A percentile compares a stretch with the other conserved stretches of the same genome.
Evolutionary conservation across 2,888 invertebrate species (phyloP).

Genomic region (Abscondita cerata): DNA sequence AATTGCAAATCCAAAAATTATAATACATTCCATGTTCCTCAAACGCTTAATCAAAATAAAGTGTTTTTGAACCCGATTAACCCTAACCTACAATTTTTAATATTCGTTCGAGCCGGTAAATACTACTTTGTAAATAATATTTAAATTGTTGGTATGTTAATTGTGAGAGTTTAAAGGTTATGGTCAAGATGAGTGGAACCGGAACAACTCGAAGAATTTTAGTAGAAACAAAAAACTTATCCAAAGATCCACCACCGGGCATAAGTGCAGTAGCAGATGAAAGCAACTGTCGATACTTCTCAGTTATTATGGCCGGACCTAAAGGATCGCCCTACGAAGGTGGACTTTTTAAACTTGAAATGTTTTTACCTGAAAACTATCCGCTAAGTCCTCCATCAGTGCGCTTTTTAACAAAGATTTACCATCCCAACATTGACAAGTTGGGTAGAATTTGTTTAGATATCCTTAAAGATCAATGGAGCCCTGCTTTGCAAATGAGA

Average conservation of each 20-base stretch:
- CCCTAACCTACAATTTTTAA: too few relatives aligned
- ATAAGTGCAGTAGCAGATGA: slow-evolving; percentile 97
- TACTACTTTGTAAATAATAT: not conserved
- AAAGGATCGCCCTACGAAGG: slow-evolving; percentile 98
- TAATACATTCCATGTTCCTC: too few relatives aligned
- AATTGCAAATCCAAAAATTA: too few relatives aligned
- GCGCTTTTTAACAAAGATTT: slow-evolving; percentile 99
- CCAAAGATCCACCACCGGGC: slow-evolving; percentile 98
- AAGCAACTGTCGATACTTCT: slow-evolving; percentile 95
- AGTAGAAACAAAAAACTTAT: slow-evolving; percentile 96
- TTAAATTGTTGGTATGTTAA: not conserved
- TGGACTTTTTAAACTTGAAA: slow-evolving; percentile 96
- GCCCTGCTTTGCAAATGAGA: slow-evolving; percentile 98
- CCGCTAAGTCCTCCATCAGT: slow-evolving; percentile 99
- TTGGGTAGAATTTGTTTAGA: slow-evolving; percentile 98
- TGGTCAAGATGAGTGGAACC: slow-evolving; percentile 33
- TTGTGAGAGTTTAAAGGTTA: too few relatives aligned
- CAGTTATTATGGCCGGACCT: slow-evolving; percentile 94
- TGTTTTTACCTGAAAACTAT: slow-evolving; percentile 99
- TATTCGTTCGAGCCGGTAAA: not conserved
- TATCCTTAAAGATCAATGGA: slow-evolving; percentile 98
- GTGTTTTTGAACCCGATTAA: not conserved
- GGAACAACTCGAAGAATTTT: slow-evolving; percentile 83
- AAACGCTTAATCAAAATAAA: not conserved
- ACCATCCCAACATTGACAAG: slow-evolving; percentile 99